Evolutionary conservation across 2,888 invertebrate species (phyloP).

Genomic region (Lissonota sp.): DNA sequence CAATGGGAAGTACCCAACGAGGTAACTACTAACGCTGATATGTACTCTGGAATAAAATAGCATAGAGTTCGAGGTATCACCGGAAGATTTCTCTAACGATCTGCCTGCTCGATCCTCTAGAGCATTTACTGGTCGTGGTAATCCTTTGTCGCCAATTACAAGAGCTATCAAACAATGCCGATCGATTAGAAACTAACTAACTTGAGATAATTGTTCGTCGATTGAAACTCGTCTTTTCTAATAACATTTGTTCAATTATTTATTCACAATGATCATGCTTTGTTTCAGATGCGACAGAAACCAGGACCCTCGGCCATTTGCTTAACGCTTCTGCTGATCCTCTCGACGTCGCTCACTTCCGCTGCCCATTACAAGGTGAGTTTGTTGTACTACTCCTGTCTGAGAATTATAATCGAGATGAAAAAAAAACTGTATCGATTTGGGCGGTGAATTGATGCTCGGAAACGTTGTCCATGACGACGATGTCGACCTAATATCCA

Average conservation of each 20-base stretch:
- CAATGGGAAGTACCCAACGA: slow-evolving; percentile 22
- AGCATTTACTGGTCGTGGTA: background rate
- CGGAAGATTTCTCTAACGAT: background rate
- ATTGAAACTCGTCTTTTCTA: too few species aligned
- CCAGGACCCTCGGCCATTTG: slow-evolving; percentile 62
- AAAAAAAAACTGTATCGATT: too few species aligned
- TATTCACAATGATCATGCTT: slow-evolving; percentile 4
- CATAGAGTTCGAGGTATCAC: background rate
- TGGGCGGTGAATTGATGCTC: too few species aligned
- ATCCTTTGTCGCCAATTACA: background rate
- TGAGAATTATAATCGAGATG: too few species aligned
- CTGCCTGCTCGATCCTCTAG: background rate
- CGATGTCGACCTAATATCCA: too few species aligned
- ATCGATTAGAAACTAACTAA: background rate
- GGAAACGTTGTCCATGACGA: too few species aligned
- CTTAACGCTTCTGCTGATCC: slow-evolving; percentile 71
- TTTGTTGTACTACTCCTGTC: background rate
- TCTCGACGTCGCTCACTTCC: slow-evolving; percentile 66
- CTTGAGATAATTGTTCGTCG: background rate
- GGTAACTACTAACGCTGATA: slow-evolving; percentile 12
- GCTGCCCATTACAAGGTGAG: slow-evolving; percentile 74
- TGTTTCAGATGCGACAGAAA: slow-evolving; percentile 77
- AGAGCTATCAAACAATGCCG: background rate
- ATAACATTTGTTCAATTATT: too few species aligned
- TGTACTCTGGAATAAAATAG: slow-evolving; percentile 11